Conservation (phyloP, 37 sponge, comb jelly and placozoan species). For the Agelas oroides region DNA sequence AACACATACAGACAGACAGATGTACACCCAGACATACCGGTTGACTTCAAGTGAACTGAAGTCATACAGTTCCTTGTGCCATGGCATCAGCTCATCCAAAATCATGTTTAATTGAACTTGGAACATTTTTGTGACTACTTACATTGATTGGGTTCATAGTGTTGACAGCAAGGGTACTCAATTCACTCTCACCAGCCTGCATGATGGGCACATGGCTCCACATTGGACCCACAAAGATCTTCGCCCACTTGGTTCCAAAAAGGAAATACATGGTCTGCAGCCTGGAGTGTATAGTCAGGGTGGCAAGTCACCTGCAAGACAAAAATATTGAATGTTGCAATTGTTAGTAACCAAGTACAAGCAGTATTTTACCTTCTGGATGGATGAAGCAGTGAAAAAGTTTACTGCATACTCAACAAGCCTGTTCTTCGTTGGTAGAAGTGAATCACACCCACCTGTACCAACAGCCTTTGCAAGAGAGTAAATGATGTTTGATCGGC, state of each 20-base stretch:
- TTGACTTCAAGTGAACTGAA: slow-evolving; percentile 25
- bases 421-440: slow-evolving; percentile 28
- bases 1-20: too few species aligned
- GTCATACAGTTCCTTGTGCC: slow-evolving; percentile 4
- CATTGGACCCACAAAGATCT: slow-evolving; percentile 28
- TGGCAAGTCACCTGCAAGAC: slow-evolving; percentile 16
- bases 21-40: neutral
- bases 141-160: neutral
- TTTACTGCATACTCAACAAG: slow-evolving; percentile 44
- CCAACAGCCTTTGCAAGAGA: slow-evolving; percentile 19
- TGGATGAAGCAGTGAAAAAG: slow-evolving; percentile 24
- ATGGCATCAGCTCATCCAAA: slow-evolving; percentile 54
- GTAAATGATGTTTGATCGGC: slow-evolving; percentile 37
- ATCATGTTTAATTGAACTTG: too few species aligned
- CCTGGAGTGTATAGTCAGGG: slow-evolving; percentile 12
- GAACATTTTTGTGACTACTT: too few species aligned
- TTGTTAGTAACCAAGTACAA: too few species aligned
- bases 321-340: neutral
- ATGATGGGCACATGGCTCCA: slow-evolving; percentile 14
- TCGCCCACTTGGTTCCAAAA: slow-evolving; percentile 51
- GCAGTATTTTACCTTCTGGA: slow-evolving; percentile 16
- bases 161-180: neutral
- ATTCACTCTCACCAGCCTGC: neutral
- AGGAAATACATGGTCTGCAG: slow-evolving; percentile 34
- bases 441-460: slow-evolving; percentile 31